Conservation (phyloP, 2,113 vertebrate species). For the Scalopus aquaticus region DNA sequence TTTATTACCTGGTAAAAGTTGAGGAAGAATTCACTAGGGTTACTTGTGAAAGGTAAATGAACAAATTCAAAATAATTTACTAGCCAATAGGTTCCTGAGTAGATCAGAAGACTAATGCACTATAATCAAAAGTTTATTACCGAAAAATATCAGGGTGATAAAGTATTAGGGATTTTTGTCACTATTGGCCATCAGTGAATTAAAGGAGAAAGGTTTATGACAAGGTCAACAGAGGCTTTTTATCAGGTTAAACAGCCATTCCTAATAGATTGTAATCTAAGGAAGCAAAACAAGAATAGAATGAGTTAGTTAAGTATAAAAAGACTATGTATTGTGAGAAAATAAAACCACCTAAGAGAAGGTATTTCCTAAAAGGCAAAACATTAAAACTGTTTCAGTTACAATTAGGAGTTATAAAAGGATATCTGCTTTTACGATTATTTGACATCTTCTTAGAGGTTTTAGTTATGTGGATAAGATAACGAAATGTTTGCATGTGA, state of each 20-base stretch:
- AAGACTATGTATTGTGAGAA: not conserved
- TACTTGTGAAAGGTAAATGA: not conserved
- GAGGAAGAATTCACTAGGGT: not conserved
- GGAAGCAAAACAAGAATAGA: not conserved
- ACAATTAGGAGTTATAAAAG: not conserved
- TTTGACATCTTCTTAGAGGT: not conserved
- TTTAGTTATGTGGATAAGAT: not conserved
- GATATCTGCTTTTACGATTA: not conserved
- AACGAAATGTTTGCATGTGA: not conserved
- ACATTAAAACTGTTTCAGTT: not conserved
- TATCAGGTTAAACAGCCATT: not conserved
- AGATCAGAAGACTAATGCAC: not conserved
- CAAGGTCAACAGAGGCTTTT: not conserved
- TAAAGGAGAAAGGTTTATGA: not conserved
- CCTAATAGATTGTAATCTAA: not conserved
- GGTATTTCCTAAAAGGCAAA: not conserved
- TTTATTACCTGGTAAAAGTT: not conserved
- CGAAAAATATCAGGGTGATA: not conserved
- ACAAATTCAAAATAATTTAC: not conserved
- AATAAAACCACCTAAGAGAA: not conserved
- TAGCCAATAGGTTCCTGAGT: not conserved
- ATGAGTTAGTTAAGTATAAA: not conserved
- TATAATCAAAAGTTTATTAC: not conserved
- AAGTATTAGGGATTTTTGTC: not conserved
- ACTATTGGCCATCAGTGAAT: not conserved